A percentile compares a stretch with the other conserved stretches of the same genome.
phyloP scores from a whole-genome alignment of 2,113 vertebrate species.

The Naja naja region DNA sequence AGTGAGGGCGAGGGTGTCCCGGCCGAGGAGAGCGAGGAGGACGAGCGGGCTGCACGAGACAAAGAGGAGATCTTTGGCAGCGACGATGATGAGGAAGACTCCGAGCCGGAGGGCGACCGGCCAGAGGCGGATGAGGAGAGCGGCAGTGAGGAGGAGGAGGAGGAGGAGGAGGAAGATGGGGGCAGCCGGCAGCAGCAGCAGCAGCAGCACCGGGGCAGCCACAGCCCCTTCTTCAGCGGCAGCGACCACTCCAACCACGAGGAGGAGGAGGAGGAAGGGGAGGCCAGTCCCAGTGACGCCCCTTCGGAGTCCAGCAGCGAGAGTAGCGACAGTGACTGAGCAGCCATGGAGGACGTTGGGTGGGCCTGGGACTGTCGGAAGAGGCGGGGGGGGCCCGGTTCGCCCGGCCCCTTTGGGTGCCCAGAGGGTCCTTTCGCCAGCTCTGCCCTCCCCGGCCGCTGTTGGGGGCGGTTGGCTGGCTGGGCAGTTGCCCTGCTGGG shows the following conservation, averaged over 20 bases:
- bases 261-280: conserved; percentile 62
- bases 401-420: not conserved
- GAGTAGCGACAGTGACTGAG: conserved; percentile 81
- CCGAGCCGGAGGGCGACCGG: not conserved
- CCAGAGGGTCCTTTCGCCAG: not conserved
- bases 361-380: not conserved
- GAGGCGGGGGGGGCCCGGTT: not conserved
- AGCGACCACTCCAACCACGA: conserved; percentile 79
- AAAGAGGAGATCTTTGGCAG: conserved; percentile 94
- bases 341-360: accelerated
- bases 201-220: conserved; percentile 46
- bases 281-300: conserved; percentile 75
- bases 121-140: conserved; percentile 61
- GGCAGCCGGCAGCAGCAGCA: conserved; percentile 8
- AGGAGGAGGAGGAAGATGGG: conserved; percentile 5
- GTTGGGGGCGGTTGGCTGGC: too few species aligned
- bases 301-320: conserved; percentile 80
- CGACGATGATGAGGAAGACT: conserved; percentile 75
- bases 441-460: accelerated
- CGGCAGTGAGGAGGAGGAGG: conserved; percentile 67
- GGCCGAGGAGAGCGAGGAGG: conserved; percentile 73
- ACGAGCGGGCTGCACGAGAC: conserved; percentile 78
- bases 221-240: conserved; percentile 80
- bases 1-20: conserved; percentile 67
- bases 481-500: not conserved